Evolutionary conservation across 2,113 vertebrate species (phyloP).

Genomic region (Zapornia atra): DNA sequence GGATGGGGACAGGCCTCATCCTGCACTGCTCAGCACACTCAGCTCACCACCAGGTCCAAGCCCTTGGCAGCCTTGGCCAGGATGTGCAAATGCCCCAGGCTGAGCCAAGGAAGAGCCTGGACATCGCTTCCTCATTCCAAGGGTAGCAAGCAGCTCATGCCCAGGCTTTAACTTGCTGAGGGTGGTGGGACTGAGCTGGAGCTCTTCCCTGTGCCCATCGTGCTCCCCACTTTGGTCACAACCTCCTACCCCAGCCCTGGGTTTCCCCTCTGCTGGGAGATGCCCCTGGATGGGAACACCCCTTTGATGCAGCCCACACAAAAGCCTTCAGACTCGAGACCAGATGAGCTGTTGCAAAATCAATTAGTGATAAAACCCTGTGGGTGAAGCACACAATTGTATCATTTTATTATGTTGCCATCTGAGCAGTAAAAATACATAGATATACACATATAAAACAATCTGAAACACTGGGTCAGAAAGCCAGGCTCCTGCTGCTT

Average conservation of each 20-base stretch:
- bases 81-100: accelerated
- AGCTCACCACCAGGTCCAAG: accelerated
- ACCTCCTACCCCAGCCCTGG: too few relatives aligned
- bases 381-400: slow-evolving; percentile 35
- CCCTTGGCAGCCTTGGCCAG: not conserved
- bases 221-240: not conserved
- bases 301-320: not conserved
- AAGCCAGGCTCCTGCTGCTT: not conserved
- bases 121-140: not conserved
- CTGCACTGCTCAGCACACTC: not conserved
- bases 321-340: not conserved
- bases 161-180: not conserved
- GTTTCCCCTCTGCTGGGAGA: not conserved
- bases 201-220: not conserved
- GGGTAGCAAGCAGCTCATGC: not conserved
- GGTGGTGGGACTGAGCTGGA: not conserved
- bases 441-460: not conserved
- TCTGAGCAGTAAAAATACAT: slow-evolving; percentile 36
- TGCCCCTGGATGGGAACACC: not conserved
- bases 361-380: slow-evolving; percentile 65
- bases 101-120: not conserved
- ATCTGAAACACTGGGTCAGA: slow-evolving; percentile 37
- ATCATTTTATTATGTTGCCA: slow-evolving; percentile 37
- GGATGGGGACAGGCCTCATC: not conserved
- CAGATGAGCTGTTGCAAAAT: slow-evolving; percentile 18